These are phyloP conservation scores for Phrynosoma blainvillii DNA, from an alignment of 2,113 vertebrate genomes.

Conservation along the genomic window DNA sequence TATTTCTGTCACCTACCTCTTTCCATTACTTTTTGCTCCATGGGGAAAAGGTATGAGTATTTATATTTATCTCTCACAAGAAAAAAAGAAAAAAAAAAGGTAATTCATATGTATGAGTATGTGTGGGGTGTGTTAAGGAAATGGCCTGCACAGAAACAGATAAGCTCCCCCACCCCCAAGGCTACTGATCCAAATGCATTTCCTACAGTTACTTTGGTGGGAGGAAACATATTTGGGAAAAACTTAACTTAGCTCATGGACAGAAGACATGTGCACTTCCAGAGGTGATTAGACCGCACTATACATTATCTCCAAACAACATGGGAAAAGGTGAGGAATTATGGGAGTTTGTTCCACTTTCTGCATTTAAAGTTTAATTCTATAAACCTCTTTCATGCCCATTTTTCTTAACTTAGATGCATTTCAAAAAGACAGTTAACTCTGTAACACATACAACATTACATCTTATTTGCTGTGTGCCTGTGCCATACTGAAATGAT, in stretches of 20 bases:
- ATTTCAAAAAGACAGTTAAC: too few species aligned
- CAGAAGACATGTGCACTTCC: too few species aligned
- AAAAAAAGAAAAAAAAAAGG: not conserved
- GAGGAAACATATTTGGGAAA: not conserved
- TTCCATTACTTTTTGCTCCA: not conserved
- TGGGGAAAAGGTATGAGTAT: not conserved
- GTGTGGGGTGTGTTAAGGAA: not conserved
- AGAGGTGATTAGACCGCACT: too few species aligned
- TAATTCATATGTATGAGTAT: too few species aligned
- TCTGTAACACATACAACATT: too few species aligned
- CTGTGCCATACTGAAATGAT: too few species aligned
- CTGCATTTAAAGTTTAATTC: not conserved
- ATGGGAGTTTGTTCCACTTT: not conserved
- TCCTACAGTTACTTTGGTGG: not conserved
- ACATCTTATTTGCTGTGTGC: too few species aligned
- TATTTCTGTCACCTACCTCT: not conserved
- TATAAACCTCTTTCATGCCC: not conserved
- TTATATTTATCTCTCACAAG: not conserved
- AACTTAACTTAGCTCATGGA: too few species aligned
- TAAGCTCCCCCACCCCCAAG: not conserved
- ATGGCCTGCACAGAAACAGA: not conserved
- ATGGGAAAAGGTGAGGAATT: too few species aligned
- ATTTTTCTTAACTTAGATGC: not conserved
- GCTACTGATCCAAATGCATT: not conserved
- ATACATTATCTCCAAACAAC: too few species aligned